A percentile compares a stretch with the other conserved stretches of the same genome.
phyloP scores from a whole-genome alignment of 1,140 invertebrate genomes.

The Drosophila nigromelanica region DNA sequence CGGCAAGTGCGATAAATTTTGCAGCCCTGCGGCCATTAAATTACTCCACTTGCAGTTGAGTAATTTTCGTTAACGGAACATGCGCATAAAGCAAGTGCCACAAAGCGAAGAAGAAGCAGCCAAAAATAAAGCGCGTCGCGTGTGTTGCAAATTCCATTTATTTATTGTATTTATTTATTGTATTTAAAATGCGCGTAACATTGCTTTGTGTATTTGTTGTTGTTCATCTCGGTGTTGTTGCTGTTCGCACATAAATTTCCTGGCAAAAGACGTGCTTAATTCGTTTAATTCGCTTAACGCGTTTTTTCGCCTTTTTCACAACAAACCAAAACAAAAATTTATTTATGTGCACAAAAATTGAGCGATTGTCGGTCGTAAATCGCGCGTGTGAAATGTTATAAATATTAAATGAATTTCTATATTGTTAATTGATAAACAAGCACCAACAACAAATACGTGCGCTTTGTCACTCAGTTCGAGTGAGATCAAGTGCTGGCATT shows the following conservation, averaged over 20 bases:
- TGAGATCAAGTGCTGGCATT: conserved; percentile 47
- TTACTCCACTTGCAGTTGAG: conserved; percentile 69
- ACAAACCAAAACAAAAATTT: conserved; percentile 40
- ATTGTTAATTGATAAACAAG: conserved; percentile 46
- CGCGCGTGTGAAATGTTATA: conserved; percentile 25
- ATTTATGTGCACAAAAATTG: conserved; percentile 64
- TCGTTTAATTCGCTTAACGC: conserved; percentile 59
- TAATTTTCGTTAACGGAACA: conserved; percentile 69
- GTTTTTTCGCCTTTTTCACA: conserved; percentile 54
- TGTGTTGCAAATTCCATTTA: conserved; percentile 71
- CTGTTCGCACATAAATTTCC: conserved; percentile 68
- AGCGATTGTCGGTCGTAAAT: conserved; percentile 67
- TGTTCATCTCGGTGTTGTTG: conserved; percentile 13
- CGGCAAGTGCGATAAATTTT: conserved; percentile 73
- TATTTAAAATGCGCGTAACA: conserved; percentile 48
- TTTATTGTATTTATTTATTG: conserved; percentile 68
- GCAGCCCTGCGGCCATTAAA: conserved; percentile 69
- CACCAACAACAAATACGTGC: conserved; percentile 43
- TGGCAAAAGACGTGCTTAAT: conserved; percentile 64
- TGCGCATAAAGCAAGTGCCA: conserved; percentile 66
- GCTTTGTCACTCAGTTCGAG: conserved; percentile 41
- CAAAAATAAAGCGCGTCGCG: conserved; percentile 49
- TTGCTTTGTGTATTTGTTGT: conserved; percentile 10
- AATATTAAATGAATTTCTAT: conserved; percentile 42
- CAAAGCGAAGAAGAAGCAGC: conserved; percentile 15